Conservation (phyloP, 2,888 invertebrate genomes). For the Drosophila sordidula region DNA sequence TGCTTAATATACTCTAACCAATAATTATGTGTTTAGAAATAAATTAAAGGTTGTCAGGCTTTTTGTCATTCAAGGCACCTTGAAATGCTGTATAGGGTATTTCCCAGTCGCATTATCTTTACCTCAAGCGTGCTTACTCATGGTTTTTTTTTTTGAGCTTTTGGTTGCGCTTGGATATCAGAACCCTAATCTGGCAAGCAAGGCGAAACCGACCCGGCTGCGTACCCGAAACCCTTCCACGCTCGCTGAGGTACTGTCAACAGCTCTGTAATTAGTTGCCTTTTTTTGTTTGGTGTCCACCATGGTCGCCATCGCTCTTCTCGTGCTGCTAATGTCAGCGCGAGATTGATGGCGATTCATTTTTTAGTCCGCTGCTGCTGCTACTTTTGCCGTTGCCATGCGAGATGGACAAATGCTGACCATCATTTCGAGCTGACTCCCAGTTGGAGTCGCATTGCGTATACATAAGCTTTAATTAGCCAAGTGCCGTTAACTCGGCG, state of each 20-base stretch:
- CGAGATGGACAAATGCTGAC: conserved; percentile 66
- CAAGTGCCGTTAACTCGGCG: conserved; percentile 27
- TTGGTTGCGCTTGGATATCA: conserved; percentile 22
- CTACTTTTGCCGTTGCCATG: conserved; percentile 58
- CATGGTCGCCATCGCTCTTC: background rate
- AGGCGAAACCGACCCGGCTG: conserved; percentile 23
- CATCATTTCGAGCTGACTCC: conserved; percentile 45
- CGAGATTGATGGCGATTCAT: conserved; percentile 70
- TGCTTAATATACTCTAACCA: too few relatives aligned
- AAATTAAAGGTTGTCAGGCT: too few relatives aligned
- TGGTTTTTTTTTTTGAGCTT: conserved; percentile 7
- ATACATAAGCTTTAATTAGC: conserved; percentile 46
- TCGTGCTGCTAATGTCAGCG: conserved; percentile 57
- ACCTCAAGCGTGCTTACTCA: background rate
- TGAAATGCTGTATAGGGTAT: conserved; percentile 3
- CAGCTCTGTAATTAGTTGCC: conserved; percentile 70
- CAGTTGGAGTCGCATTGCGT: conserved; percentile 33
- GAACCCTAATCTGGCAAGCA: conserved; percentile 31
- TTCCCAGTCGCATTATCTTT: background rate
- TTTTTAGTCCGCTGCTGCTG: conserved; percentile 53
- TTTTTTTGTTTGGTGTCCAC: conserved; percentile 21
- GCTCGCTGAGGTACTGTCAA: conserved; percentile 40
- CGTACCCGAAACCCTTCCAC: conserved; percentile 37
- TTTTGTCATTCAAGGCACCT: too few relatives aligned
- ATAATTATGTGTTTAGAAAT: too few relatives aligned